Base-by-base conservation (phyloP, 2,113 vertebrate genomes). In the Embiotoca jacksoni region DNA sequence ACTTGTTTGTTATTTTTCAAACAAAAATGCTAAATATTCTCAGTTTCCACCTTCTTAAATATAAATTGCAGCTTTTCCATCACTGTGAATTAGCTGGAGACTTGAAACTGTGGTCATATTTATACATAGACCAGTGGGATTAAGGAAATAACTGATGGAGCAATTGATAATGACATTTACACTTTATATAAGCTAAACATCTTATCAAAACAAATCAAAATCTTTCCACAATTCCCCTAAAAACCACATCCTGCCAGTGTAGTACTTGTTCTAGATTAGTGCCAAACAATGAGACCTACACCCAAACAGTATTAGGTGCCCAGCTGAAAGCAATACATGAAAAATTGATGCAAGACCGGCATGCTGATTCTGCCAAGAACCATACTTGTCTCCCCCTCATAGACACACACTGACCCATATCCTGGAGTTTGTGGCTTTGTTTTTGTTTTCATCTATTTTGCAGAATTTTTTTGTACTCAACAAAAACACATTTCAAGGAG, bases 321-420 rank as follows among this genome's bases (percentile, higher is more conserved):
- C 65, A 32, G 62, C 36, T 46, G 47, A 68, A 74, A 54, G 33
- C 46, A 46, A 4, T 58, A 5, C 61, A 88, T 82, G 31, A 86
- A 84, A 82, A 58, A 84, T 88, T 77, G 4, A 86, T 84, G 63
- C 6, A 0, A 54, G 32, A 73, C 7, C 69, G 56, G 14, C 58
- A 53, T 8, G n/a, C 14, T 57, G 47, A 5, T 61, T 65, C 77
- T 81, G 67, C 57, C 68, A 72, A 60, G 49, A 79, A 55, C 61
- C 80, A 58, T 79, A 39, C 66, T 44, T 30, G 11, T 64, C 60
- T 56, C 1, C 44, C 31, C n/a, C 37, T 56, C 55, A 53, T 58
- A 70, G 37, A 63, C 55, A 58, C 31, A 54, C 75, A 62, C 59
- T 75, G 66, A 83, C 74, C 66, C 80, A 86, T 13, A 75, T 77